phyloP scores from a whole-genome alignment of 2,797 vertebrate genomes.

The Dipus sagitta region DNA sequence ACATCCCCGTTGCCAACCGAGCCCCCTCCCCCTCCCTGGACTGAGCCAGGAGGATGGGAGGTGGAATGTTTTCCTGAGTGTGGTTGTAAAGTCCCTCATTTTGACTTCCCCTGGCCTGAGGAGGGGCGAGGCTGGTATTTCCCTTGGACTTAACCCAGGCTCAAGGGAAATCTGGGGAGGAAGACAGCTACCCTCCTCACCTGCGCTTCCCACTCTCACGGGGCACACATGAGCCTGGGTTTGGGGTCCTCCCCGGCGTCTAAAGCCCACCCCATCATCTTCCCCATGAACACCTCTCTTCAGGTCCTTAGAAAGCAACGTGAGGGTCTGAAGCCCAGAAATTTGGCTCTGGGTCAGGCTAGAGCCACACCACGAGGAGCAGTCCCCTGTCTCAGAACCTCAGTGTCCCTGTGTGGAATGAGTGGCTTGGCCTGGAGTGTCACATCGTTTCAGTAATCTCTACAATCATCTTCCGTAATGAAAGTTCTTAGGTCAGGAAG shows the following conservation, averaged over 20 bases:
- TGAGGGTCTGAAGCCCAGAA: not conserved
- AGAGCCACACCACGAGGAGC: not conserved
- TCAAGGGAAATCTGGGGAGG: constrained; percentile 56
- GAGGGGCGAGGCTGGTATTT: constrained; percentile 61
- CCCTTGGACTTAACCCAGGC: constrained; percentile 74
- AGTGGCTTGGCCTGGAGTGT: not conserved
- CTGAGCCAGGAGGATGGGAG: not conserved
- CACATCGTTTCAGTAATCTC: not conserved
- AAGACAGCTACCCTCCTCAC: constrained; percentile 31
- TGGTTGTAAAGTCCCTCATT: constrained; percentile 70
- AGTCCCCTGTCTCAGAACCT: not conserved
- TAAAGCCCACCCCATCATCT: not conserved
- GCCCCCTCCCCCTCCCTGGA: not conserved
- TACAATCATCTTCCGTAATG: not conserved
- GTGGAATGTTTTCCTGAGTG: constrained; percentile 76
- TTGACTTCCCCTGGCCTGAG: constrained; percentile 64
- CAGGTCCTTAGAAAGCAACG: not conserved
- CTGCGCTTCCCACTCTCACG: not conserved
- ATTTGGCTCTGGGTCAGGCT: not conserved
- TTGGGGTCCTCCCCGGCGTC: not conserved
- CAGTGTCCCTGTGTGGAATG: not conserved
- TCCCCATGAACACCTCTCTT: not conserved
- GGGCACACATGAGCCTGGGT: not conserved
- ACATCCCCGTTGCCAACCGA: constrained; percentile 40
- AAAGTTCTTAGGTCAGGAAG: not conserved